Conservation (phyloP, 2,113 vertebrate species). For the Polypterus senegalus region DNA sequence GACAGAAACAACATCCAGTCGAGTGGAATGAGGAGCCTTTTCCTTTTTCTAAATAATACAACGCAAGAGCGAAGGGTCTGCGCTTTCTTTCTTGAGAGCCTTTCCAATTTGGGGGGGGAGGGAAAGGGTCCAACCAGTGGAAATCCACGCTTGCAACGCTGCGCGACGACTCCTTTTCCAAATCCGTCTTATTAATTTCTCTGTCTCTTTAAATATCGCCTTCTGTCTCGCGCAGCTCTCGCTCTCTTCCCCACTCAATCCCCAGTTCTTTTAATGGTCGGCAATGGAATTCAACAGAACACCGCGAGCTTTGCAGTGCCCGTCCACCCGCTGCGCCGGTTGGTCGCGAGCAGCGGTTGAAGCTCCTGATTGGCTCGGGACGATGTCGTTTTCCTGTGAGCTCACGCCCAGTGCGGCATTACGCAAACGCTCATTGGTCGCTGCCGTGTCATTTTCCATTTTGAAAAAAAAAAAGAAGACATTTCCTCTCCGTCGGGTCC, state of each 20-base stretch:
- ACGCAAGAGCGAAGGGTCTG: no score
- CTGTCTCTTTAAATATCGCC: slow-evolving; percentile 4
- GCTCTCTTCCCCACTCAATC: slow-evolving; percentile 30
- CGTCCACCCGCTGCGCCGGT: slow-evolving; percentile 21
- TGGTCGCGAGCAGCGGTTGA: slow-evolving; percentile 17
- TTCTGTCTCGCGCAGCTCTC: slow-evolving; percentile 10
- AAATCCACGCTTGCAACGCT: slow-evolving; percentile 36
- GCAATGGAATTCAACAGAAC: slow-evolving; percentile 54
- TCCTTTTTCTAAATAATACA: no score
- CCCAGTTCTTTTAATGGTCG: slow-evolving; percentile 48
- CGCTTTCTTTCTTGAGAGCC: not conserved
- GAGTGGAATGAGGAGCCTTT: slow-evolving; percentile 1
- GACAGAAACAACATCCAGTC: slow-evolving; percentile 49
- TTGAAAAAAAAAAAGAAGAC: not conserved
- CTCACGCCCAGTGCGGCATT: slow-evolving; percentile 23
- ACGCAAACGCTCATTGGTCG: slow-evolving; percentile 15
- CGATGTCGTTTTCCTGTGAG: slow-evolving; percentile 12
- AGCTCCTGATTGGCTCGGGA: slow-evolving; percentile 25
- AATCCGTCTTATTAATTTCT: no score
- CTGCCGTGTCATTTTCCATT: slow-evolving; percentile 7
- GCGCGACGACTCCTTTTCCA: no score
- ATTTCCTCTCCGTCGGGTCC: no score
- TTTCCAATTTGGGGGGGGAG: slow-evolving; percentile 33
- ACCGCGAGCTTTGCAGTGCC: slow-evolving; percentile 32
- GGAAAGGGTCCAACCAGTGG: slow-evolving; percentile 24